phyloP scores from a whole-genome alignment of 2,113 vertebrate species.

The Syrrhaptes paradoxus region DNA sequence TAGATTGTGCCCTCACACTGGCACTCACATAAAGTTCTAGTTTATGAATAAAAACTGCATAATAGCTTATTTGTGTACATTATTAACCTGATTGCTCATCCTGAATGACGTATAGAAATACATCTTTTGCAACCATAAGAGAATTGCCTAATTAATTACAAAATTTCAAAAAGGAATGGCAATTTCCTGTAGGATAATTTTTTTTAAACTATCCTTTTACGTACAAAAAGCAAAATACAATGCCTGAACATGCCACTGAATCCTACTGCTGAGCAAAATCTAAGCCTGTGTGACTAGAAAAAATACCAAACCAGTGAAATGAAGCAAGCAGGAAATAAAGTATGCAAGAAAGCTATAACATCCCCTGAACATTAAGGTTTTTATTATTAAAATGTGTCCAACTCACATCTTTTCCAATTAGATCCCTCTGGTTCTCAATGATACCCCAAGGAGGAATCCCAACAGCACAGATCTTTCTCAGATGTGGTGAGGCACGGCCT shows the following conservation, averaged over 20 bases:
- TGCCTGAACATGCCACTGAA: neutral
- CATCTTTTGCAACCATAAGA: neutral
- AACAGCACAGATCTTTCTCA: constrained; percentile 89
- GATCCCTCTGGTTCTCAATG: constrained; percentile 91
- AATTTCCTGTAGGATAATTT: neutral
- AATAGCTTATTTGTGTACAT: neutral
- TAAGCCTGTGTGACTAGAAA: neutral
- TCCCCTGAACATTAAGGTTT: neutral
- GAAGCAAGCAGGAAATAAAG: neutral
- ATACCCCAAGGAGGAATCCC: constrained; percentile 94
- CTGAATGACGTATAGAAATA: neutral
- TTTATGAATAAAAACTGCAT: neutral
- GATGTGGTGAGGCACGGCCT: constrained; percentile 81
- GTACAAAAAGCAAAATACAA: neutral
- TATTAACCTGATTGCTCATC: neutral
- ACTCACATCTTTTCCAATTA: constrained; percentile 93
- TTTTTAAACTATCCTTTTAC: neutral
- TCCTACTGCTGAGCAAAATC: neutral
- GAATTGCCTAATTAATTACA: neutral
- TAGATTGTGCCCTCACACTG: neutral
- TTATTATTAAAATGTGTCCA: neutral
- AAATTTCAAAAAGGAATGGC: neutral
- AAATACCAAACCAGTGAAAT: neutral
- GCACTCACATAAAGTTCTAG: neutral
- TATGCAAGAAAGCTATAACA: neutral